These are phyloP conservation scores for Cyanoderma ruficeps DNA, from an alignment of 2,113 vertebrate genomes.

Conservation along the genomic window DNA sequence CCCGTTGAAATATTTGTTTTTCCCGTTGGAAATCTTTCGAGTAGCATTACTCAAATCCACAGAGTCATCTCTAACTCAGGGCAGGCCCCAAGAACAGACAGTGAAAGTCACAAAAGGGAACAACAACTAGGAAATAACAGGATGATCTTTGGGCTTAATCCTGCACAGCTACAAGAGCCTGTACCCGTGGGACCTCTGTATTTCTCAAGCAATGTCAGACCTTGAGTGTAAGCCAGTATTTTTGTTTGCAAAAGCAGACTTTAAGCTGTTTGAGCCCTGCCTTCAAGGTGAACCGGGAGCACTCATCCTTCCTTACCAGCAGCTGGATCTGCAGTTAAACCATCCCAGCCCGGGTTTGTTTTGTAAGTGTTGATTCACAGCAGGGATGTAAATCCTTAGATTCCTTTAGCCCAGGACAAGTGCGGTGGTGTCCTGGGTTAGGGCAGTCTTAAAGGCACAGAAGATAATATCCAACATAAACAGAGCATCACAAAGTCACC, in stretches of 20 bases:
- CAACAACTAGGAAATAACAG: not conserved
- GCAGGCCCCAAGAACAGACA: not conserved
- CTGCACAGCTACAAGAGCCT: not conserved
- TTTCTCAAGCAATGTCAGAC: not conserved
- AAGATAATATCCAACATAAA: not conserved
- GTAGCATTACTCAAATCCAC: not conserved
- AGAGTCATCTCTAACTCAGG: not conserved
- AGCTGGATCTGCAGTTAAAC: not conserved
- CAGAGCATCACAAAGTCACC: not conserved
- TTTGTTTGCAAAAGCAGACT: not conserved
- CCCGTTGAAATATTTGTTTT: not conserved
- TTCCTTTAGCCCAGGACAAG: not conserved
- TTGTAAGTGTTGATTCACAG: not conserved
- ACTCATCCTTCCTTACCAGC: not conserved
- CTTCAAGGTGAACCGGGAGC: not conserved
- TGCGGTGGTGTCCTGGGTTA: not conserved
- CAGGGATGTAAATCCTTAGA: not conserved
- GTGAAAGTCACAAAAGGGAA: not conserved
- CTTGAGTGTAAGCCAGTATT: not conserved
- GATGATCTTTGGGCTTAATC: not conserved
- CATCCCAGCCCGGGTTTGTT: not conserved
- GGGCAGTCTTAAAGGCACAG: too few species aligned
- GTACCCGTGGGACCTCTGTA: not conserved
- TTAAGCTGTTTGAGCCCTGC: not conserved
- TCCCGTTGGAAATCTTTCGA: not conserved